A percentile compares a stretch with the other conserved stretches of the same genome.
phyloP scores from a whole-genome alignment of 2,113 vertebrate genomes.

The Orcinus orca region DNA sequence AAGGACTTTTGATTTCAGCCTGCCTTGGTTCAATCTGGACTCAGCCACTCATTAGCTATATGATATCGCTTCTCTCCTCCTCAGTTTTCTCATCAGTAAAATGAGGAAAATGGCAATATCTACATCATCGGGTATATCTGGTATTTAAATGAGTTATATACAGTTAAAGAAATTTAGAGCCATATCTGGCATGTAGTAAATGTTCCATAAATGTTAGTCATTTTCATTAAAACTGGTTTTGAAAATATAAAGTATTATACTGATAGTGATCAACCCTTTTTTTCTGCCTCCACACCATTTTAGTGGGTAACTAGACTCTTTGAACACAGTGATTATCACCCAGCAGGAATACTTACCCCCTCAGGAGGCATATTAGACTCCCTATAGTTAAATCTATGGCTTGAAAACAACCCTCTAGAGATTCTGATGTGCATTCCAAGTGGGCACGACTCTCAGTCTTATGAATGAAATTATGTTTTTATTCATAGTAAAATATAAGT shows the following conservation, averaged over 20 bases:
- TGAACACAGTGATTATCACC: background rate
- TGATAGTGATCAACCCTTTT: background rate
- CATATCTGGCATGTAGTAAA: background rate
- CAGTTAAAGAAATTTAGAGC: background rate
- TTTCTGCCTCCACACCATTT: background rate
- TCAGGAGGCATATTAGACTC: background rate
- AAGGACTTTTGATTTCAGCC: background rate
- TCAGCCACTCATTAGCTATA: background rate
- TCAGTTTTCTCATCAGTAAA: background rate
- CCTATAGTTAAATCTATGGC: background rate
- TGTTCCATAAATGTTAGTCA: background rate
- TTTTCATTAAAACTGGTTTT: conserved; percentile 20
- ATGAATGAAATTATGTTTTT: conserved; percentile 37
- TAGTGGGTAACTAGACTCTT: background rate
- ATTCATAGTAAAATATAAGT: conserved; percentile 21
- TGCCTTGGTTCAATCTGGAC: background rate
- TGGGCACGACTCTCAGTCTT: background rate
- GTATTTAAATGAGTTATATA: conserved; percentile 18
- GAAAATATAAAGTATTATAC: conserved; percentile 3
- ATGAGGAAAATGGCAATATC: background rate
- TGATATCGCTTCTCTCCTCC: background rate
- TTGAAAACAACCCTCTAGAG: conserved; percentile 14
- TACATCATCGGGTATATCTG: background rate
- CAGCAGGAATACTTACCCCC: background rate
- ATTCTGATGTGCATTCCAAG: conserved; percentile 9